A percentile compares a stretch with the other conserved stretches of the same genome.
Conservation (phyloP, 2,113 vertebrate genomes). For the Myotis yumanensis region DNA sequence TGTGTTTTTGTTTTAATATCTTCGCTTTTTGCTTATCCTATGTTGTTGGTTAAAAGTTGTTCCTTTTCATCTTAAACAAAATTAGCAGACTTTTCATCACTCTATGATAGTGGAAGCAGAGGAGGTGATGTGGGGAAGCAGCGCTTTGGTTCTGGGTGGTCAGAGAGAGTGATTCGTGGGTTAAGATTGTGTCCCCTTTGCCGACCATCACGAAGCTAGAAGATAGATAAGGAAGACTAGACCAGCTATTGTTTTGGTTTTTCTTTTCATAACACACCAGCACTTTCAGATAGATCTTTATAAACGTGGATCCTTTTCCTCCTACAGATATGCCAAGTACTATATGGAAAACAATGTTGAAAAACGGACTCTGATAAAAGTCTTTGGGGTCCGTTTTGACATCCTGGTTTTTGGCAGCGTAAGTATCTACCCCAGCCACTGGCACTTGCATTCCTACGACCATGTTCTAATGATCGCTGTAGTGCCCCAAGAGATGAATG, state of each 20-base stretch:
- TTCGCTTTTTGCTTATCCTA: neutral
- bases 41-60: neutral
- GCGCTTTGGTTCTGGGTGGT: neutral
- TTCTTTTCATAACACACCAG: neutral
- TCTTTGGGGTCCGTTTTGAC: constrained; percentile 90
- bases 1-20: neutral
- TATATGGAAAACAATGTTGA: constrained; percentile 82
- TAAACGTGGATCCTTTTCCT: neutral
- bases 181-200: neutral
- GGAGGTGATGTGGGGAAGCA: accelerated
- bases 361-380: constrained; percentile 89
- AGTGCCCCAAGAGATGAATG: neutral
- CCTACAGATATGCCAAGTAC: constrained; percentile 87
- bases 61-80: neutral
- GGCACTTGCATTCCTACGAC: neutral
- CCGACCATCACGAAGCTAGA: neutral
- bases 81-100: neutral
- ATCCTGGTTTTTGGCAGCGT: constrained; percentile 91
- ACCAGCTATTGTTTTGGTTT: neutral
- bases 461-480: neutral
- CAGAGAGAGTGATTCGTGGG: neutral
- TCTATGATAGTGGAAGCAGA: neutral
- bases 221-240: neutral
- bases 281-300: neutral
- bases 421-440: constrained; percentile 25